Percentiles rank a stretch among this genome's conserved stretches.
Evolutionary conservation across 92 coral and sea anemone genomes (phyloP).

Genomic region (Epizoanthus scotinus): DNA sequence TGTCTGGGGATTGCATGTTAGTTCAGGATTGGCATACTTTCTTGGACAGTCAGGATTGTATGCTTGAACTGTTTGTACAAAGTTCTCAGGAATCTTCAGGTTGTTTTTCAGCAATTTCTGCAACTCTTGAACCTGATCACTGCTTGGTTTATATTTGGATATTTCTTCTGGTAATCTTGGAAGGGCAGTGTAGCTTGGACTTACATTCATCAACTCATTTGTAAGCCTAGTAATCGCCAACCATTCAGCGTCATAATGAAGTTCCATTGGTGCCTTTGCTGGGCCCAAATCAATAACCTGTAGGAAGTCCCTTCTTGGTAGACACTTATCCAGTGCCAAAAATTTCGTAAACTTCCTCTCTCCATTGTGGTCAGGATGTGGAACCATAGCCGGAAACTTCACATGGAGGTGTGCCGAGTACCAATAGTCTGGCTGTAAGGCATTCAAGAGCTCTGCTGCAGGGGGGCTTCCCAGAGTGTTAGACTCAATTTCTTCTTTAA

Average conservation of each 20-base stretch:
- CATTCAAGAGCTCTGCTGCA: constrained; percentile 70
- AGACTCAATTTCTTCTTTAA: constrained; percentile 77
- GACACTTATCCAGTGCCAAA: constrained; percentile 93
- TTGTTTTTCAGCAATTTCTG: constrained; percentile 53
- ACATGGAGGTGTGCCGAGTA: constrained; percentile 94
- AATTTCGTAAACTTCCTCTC: constrained; percentile 79
- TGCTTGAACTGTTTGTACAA: constrained; percentile 68
- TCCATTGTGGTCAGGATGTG: constrained; percentile 56
- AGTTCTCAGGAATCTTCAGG: constrained; percentile 75
- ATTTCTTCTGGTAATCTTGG: constrained; percentile 62
- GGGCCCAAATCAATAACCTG: constrained; percentile 88
- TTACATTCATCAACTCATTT: constrained; percentile 59
- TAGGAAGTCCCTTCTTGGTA: constrained; percentile 87
- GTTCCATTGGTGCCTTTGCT: constrained; percentile 75
- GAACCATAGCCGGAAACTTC: constrained; percentile 88
- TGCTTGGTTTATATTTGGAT: constrained; percentile 63
- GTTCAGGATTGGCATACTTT: constrained; percentile 39
- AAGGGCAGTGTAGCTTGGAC: constrained; percentile 56
- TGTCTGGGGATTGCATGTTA: constrained; percentile 80
- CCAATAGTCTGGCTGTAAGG: constrained; percentile 85
- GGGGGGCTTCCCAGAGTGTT: constrained; percentile 95
- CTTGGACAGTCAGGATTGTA: constrained; percentile 71
- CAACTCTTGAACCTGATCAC: constrained; percentile 57
- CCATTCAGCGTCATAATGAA: constrained; percentile 92
- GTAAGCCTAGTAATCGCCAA: constrained; percentile 83